Base-by-base conservation (phyloP, 2,797 vertebrate species). In the Apogon hyalosoma region DNA sequence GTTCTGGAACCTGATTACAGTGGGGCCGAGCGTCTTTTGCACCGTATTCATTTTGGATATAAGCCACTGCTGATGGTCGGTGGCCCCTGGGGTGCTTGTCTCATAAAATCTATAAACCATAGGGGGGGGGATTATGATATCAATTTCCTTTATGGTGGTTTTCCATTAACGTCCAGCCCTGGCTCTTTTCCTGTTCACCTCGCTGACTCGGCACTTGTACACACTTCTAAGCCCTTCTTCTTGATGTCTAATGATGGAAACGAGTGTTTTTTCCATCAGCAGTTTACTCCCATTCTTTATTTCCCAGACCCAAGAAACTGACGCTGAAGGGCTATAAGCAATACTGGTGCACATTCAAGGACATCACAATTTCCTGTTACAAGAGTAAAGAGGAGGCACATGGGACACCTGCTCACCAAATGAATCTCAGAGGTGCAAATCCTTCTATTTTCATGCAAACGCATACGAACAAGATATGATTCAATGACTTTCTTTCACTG, bases 271-370 rank as follows among this genome's bases (percentile, higher is more conserved):
- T 63, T 53, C 41, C 59, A 42, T 64, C 42, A 55, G 43, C 59
- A 52, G 43, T 61, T 55, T 85, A 58, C 69, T 67, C 15, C 15
- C 8, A 47, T 6, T 67, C 1, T 78, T 31, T 79, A 5, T 13
- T 82, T 75, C 76, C 56, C 86, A 99, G 98, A 92, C 98, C 98
- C 83, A 99, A 99, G 93, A 99, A 99, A 85, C 94, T 99, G 88
- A 99, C 98, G 0, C 92, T 99, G 69, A 99, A 99, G 90, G 98
- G 97, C 79, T 98, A 98, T 75, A 99, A 99, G 88, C 98, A 96
- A 42, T 99, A 98, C 60, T 99, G 98, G 98, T 99, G 98, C 91
- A 99, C 97, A 11, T 99, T 99, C 92, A 99, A 99, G 94, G 98
- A 99, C 76, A 98, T 98, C 66, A 98, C 97, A 14, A 97, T 99